Evolutionary conservation across 1,140 invertebrate species (phyloP), one percentile per base, ranked within the genome.

Genomic region (Patella vulgata): DNA sequence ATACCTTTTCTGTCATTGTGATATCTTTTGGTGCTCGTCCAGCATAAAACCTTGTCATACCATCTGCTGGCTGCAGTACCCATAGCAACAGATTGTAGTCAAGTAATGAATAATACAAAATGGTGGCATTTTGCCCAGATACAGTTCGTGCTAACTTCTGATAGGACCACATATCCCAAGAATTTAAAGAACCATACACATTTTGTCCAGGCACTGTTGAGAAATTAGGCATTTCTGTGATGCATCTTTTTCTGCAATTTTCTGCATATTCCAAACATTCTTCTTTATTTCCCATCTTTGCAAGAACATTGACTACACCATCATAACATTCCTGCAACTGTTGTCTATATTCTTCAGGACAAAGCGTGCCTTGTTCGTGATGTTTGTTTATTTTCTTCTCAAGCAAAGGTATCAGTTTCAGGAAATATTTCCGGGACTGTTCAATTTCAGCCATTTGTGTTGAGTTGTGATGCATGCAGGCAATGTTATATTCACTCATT

Each of bases 261-360:
- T 82, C 81, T 1, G 81, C 75, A 72, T 73, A 80, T 54, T 75
- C 68, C 27, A 82, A 63, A 59, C 71, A 73, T 27, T 75, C 75
- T 11, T 79, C 68, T 36, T 81, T 79, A 55, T 75, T 73, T 19
- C 77, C 78, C 23, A 79, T 64, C 23, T 74, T 74, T 25, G 68
- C 59, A 1, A 81, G 61, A 9, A 82, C 74, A 52, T 54, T 70
- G 57, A 78, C 75, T 51, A 80, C 78, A 0, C 75, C 79, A 63
- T 78, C 76, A 58, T 78, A 81, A 53, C 79, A 82, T 53, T 79
- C 65, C 2, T 30, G n/a, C 17, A 82, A 61, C 56, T 80, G 72
- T 23, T 65, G 31, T n/a, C 71, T 33, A 47, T 80, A 77, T 33
- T 78, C 77, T 23, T 59, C 43, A 3, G 74, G 73, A 60, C 78